Evolutionary conservation across 2,888 invertebrate genomes (phyloP), one percentile per base, ranked within the genome.

Genomic region (Cosmia trapezina): DNA sequence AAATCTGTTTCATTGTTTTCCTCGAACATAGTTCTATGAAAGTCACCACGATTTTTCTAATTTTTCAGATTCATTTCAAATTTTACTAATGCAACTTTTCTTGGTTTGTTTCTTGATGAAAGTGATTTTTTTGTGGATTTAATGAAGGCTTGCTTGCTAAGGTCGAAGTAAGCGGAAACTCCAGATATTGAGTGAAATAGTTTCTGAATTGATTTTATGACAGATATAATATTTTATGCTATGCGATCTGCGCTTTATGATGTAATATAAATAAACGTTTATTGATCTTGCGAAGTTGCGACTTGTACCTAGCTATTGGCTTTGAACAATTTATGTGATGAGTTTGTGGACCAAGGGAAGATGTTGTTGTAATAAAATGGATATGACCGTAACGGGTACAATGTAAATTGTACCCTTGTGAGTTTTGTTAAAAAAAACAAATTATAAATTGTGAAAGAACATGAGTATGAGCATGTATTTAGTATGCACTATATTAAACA

Each of bases 201-300:
- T 67, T 67, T 57, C 56, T 41, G 37, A 57, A 70, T 74, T 53
- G 28, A 71, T 73, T 80, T 73, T 79, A 80, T 60, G 63, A 67
- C 51, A 56, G 69, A 56, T 69, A 4, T 63, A 41, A 70, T 60
- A 56, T 83, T 69, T 83, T 56, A 78, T 83, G 53, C 2, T 37
- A 33, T 49, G 59, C 45, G 22, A 28, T 65, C 54, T 54, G 43
- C 14, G n/a, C 37, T 75, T 75, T 53, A 56, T 73, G 61, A 47
- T n/a, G 65, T 62, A 51, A 73, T 66, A 77, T 62, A 22, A 69
- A 62, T 70, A 75, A 75, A 78, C 71, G 64, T 53, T 81, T 81
- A 81, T 76, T 57, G 56, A 14, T 69, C 17, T 76, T 78, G 43
- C 28, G n/a, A 70, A 70, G 47, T 74, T 74, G 59, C 19, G 49